Conservation (phyloP, 2,888 invertebrate genomes). For the Chaetoderma sp. region DNA sequence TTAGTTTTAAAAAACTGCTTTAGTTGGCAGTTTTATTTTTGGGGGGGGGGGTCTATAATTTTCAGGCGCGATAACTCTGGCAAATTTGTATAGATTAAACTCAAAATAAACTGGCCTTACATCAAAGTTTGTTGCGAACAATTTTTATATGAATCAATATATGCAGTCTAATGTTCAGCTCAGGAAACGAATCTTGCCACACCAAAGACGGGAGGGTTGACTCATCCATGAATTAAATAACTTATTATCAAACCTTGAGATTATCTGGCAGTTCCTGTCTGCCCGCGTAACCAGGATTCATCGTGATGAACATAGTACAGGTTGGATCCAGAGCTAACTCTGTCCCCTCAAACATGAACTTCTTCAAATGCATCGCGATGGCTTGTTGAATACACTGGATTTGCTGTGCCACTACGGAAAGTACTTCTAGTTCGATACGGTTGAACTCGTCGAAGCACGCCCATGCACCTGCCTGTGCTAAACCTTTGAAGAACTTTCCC, state of each 20-base stretch:
- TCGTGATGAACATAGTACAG: conserved; percentile 70
- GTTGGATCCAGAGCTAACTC: conserved; percentile 68
- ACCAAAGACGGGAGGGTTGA: no score
- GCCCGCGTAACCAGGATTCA: conserved; percentile 71
- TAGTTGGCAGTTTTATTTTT: no score
- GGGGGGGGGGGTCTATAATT: no score
- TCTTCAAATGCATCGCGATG: conserved; percentile 81
- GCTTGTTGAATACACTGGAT: conserved; percentile 92
- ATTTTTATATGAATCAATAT: no score
- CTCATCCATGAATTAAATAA: no score
- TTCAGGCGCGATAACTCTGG: no score
- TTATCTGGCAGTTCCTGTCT: conserved; percentile 70
- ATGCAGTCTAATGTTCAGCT: no score
- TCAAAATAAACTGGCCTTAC: no score
- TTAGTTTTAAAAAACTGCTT: no score
- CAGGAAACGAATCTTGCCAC: no score
- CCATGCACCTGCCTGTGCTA: conserved; percentile 86
- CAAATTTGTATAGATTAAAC: no score
- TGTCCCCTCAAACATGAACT: conserved; percentile 78
- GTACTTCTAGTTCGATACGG: conserved; percentile 89
- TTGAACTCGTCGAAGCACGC: conserved; percentile 97
- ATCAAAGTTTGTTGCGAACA: no score
- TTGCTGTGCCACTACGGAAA: conserved; percentile 95
- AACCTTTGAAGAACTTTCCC: conserved; percentile 96
- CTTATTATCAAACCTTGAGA: conserved; percentile 49